A percentile compares a stretch with the other conserved stretches of the same genome.
These are phyloP conservation scores for Lutraria rhynchaena DNA, from an alignment of 1,140 invertebrate genomes.

Conservation along the genomic window DNA sequence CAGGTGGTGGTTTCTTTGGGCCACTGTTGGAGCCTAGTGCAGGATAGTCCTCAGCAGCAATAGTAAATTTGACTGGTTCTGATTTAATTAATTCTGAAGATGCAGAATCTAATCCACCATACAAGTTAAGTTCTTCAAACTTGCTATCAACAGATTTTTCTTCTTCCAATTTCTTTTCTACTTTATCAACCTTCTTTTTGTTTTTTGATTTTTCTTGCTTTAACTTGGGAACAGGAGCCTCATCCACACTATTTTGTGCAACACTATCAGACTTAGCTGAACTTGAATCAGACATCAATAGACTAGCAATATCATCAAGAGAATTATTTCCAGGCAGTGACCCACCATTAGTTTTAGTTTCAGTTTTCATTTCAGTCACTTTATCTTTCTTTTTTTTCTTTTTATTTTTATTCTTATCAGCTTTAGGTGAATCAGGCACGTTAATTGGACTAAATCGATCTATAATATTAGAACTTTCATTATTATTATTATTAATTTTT, in stretches of 20 bases:
- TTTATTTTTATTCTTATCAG: conserved; percentile 70
- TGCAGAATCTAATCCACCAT: background rate
- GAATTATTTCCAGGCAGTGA: conserved; percentile 54
- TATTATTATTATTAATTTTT: background rate
- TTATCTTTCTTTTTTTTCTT: conserved; percentile 78
- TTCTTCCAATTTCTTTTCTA: conserved; percentile 19
- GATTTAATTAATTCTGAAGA: background rate
- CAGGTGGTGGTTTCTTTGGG: conserved; percentile 60
- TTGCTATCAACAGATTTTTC: conserved; percentile 1
- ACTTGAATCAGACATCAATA: conserved; percentile 49
- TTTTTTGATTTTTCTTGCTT: background rate
- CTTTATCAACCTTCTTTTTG: conserved; percentile 40
- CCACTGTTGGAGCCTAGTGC: conserved; percentile 39
- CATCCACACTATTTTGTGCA: background rate
- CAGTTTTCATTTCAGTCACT: conserved; percentile 27
- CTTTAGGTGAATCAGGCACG: conserved; percentile 48
- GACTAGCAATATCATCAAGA: conserved; percentile 69
- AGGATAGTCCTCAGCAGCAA: conserved; percentile 65
- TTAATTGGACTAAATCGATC: conserved; percentile 52
- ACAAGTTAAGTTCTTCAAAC: background rate
- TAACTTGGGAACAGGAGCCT: background rate
- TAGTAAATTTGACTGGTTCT: conserved; percentile 11
- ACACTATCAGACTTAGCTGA: background rate
- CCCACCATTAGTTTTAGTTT: conserved; percentile 29
- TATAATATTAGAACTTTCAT: background rate